Percentiles rank a stretch among this genome's conserved stretches.
Conservation (phyloP, 2,888 invertebrate species). For the Oxyteleia sp. region DNA sequence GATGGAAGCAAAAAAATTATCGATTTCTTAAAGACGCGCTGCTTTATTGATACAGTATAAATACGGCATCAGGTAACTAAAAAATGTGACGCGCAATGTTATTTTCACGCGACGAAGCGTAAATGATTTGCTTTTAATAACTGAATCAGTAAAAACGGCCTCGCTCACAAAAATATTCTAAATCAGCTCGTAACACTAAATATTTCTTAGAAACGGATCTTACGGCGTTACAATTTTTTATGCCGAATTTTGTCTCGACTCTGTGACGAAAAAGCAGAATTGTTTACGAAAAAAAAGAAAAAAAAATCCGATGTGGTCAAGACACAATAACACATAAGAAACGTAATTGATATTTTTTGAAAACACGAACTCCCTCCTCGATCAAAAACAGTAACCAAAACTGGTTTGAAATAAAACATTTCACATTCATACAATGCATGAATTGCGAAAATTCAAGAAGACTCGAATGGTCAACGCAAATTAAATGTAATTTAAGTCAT, state of each 20-base stretch:
- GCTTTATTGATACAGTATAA: slow-evolving; percentile 24
- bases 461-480: slow-evolving; percentile 7
- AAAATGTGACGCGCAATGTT: slow-evolving; percentile 41
- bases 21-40: slow-evolving; percentile 22
- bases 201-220: slow-evolving; percentile 19
- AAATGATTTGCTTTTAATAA: slow-evolving; percentile 58
- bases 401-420: background rate
- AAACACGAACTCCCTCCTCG: background rate
- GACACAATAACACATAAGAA: background rate
- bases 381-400: slow-evolving; percentile 12
- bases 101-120: slow-evolving; percentile 51
- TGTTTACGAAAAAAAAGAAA: too few species aligned
- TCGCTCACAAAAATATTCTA: slow-evolving; percentile 27
- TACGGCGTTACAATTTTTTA: slow-evolving; percentile 22
- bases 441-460: background rate
- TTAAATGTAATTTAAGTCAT: slow-evolving; percentile 1
- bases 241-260: background rate
- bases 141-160: slow-evolving; percentile 37
- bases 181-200: slow-evolving; percentile 27
- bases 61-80: slow-evolving; percentile 10
- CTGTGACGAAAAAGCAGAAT: background rate
- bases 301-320: background rate
- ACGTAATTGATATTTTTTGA: background rate
- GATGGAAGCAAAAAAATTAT: slow-evolving; percentile 20
- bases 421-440: slow-evolving; percentile 11